These are phyloP conservation scores for Baryphthengus martii DNA, from an alignment of 2,113 vertebrate genomes.

Conservation along the genomic window DNA sequence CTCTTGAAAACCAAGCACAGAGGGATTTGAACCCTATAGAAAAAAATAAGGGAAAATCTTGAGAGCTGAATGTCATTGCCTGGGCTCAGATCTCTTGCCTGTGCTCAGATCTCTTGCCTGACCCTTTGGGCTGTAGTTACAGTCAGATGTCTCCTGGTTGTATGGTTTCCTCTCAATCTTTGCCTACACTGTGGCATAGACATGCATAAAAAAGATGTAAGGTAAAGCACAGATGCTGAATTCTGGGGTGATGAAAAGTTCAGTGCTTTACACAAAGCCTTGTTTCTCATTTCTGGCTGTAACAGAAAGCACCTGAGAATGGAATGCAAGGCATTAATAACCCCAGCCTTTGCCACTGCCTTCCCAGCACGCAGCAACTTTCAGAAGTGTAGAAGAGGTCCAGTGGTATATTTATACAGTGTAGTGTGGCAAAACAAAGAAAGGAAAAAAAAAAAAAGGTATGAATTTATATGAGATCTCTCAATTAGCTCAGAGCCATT, in stretches of 20 bases:
- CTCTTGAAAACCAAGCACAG: not conserved
- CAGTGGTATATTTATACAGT: not conserved
- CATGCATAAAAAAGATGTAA: not conserved
- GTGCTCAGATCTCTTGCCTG: not conserved
- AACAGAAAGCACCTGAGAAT: slow-evolving; percentile 62
- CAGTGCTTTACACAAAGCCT: not conserved
- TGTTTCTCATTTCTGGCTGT: not conserved
- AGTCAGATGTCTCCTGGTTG: not conserved
- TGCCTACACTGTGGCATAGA: not conserved
- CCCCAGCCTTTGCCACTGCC: slow-evolving; percentile 14
- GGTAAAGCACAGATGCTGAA: not conserved
- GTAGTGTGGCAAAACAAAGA: not conserved
- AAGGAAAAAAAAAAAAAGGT: not conserved
- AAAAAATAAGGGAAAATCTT: not conserved
- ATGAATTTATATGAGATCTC: not conserved
- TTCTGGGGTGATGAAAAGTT: not conserved
- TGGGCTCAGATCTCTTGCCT: not conserved
- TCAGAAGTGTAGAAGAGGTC: not conserved
- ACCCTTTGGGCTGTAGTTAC: not conserved
- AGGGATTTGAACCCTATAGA: not conserved
- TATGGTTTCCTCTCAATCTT: not conserved
- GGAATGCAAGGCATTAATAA: slow-evolving; percentile 7
- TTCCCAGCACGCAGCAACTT: slow-evolving; percentile 29
- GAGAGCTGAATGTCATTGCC: not conserved
- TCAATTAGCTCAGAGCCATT: not conserved